A percentile compares a stretch with the other conserved stretches of the same genome.
These are phyloP conservation scores for Hirtodrosophila duncani DNA, from an alignment of 2,888 invertebrate species.

Conservation along the genomic window DNA sequence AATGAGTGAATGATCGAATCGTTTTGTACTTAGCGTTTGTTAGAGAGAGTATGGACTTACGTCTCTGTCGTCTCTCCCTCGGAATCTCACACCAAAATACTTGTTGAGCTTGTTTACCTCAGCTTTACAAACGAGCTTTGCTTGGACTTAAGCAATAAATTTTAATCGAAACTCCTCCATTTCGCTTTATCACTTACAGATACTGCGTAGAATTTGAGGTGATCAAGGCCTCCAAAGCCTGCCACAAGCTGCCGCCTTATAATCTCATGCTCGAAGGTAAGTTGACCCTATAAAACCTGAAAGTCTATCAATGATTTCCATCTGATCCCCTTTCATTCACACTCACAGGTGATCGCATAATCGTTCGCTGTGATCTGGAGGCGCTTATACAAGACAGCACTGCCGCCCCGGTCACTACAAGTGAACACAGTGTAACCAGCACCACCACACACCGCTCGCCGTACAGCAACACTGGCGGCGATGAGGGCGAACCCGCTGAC, in stretches of 20 bases:
- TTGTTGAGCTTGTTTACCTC: too few relatives aligned
- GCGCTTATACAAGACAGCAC: conserved; percentile 82
- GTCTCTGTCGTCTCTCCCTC: too few relatives aligned
- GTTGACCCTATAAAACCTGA: neutral
- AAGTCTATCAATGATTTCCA: neutral
- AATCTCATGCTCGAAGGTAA: conserved; percentile 87
- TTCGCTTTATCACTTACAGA: conserved; percentile 80
- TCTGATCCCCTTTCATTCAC: too few relatives aligned
- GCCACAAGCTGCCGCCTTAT: conserved; percentile 86
- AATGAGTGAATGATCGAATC: conserved; percentile 3
- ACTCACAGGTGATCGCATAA: conserved; percentile 84
- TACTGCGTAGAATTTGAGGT: conserved; percentile 93
- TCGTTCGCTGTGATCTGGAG: conserved; percentile 90
- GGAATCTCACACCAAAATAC: too few relatives aligned
- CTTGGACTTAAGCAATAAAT: neutral
- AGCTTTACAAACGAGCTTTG: too few relatives aligned
- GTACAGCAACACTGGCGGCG: conserved; percentile 15
- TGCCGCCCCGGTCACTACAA: conserved; percentile 19
- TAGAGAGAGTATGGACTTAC: too few relatives aligned
- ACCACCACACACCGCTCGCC: conserved; percentile 18
- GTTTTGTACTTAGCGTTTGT: neutral
- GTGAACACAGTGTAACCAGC: conserved; percentile 46
- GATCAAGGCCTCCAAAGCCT: conserved; percentile 88
- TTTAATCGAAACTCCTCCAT: neutral
- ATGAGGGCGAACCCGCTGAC: conserved; percentile 9